Evolutionary conservation across 2,888 invertebrate genomes (phyloP).

Genomic region (Andrena hattorfiana): DNA sequence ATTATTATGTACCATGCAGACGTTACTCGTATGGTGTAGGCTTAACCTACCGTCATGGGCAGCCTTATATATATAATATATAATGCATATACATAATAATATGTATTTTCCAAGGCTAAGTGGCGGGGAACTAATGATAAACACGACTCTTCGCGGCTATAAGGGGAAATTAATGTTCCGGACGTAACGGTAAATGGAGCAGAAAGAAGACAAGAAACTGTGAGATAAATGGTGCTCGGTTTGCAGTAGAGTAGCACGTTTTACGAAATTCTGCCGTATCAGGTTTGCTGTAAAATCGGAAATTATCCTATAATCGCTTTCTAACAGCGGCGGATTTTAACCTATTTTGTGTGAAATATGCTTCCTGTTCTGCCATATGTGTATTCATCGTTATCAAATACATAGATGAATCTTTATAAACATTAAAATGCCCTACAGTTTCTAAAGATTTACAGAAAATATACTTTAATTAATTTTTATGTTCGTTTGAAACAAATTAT

Average conservation of each 20-base stretch:
- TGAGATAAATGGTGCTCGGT: slow-evolving; percentile 68
- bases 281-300: slow-evolving; percentile 49
- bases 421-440: no score
- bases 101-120: slow-evolving; percentile 72
- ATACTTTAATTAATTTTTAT: no score
- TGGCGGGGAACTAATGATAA: slow-evolving; percentile 81
- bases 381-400: neutral
- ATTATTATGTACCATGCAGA: slow-evolving; percentile 70
- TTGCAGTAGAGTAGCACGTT: slow-evolving; percentile 65
- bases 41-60: slow-evolving; percentile 66
- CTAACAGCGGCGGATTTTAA: neutral
- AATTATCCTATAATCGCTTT: slow-evolving; percentile 28
- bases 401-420: no score
- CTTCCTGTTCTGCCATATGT: no score
- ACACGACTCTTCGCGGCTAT: slow-evolving; percentile 77
- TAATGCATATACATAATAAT: slow-evolving; percentile 23
- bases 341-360: neutral
- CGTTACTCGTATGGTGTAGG: slow-evolving; percentile 62
- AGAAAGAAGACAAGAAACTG: slow-evolving; percentile 79
- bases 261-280: slow-evolving; percentile 55
- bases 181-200: slow-evolving; percentile 81
- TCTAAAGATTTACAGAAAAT: no score
- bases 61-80: slow-evolving; percentile 52
- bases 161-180: slow-evolving; percentile 81
- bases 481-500: no score